A percentile compares a stretch with the other conserved stretches of the same genome.
phyloP scores from a whole-genome alignment of 2,113 vertebrate genomes.

The Cryptotis parvus region DNA sequence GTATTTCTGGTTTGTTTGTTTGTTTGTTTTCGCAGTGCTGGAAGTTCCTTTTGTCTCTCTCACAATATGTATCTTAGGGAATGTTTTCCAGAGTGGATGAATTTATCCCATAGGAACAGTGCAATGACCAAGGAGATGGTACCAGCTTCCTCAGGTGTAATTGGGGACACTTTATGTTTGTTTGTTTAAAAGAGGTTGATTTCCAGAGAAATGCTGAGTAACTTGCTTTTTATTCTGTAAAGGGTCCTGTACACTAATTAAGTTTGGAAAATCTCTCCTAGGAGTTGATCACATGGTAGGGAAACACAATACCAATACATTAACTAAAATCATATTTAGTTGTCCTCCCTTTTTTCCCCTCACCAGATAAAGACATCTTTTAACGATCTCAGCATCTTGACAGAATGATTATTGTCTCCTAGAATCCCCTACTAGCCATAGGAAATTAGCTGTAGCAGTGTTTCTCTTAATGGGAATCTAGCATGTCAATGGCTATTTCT shows the following conservation, averaged over 20 bases:
- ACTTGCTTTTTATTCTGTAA: too few species aligned
- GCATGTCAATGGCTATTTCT: conserved; percentile 71
- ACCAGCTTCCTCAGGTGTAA: too few species aligned
- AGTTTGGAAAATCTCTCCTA: too few species aligned
- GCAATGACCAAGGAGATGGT: too few species aligned
- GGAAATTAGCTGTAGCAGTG: conserved; percentile 58
- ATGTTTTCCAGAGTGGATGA: too few species aligned
- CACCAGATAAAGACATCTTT: conserved; percentile 60
- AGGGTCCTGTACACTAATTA: too few species aligned
- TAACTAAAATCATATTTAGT: conserved; percentile 64
- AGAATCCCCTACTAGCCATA: conserved; percentile 45
- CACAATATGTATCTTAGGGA: neutral
- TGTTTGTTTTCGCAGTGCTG: neutral
- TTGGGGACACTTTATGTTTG: too few species aligned
- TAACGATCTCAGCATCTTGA: conserved; percentile 67
- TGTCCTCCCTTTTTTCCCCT: neutral
- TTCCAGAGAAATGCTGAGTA: too few species aligned
- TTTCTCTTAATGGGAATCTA: conserved; percentile 67
- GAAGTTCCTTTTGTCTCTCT: neutral
- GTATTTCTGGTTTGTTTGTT: neutral
- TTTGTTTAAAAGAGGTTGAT: too few species aligned
- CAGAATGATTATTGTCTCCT: conserved; percentile 63
- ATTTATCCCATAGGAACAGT: too few species aligned
- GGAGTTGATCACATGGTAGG: neutral
- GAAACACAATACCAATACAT: conserved; percentile 19